Base-by-base conservation (phyloP, 2,113 vertebrate genomes). In the Pangasianodon gigas region DNA sequence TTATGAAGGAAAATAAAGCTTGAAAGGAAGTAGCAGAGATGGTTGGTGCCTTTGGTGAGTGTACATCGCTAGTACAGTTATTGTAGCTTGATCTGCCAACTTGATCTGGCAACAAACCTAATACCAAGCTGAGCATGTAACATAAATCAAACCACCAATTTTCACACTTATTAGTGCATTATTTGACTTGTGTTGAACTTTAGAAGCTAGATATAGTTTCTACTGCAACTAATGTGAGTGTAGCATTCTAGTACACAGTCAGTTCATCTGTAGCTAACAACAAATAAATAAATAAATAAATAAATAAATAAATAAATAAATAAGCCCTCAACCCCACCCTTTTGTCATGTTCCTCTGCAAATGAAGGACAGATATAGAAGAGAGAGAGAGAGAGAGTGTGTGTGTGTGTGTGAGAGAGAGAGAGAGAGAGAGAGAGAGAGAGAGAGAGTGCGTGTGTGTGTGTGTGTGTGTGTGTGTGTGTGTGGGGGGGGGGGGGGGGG, bases 391-490 rank as follows among this genome's bases (percentile, higher is more conserved):
- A 13, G 94, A 94, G 85, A 93, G 93, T 95, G 88, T 94, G 93
- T 92, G 92, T 87, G 92, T 90, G 93, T 89, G 93, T 90, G 95
- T 93, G 94, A 67, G n/a, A 24, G 41, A 77, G 41, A 71, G 60
- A 21, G 71, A 44, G 37, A 74, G 62, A 18, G 48, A 79, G 18
- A 75, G 37, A 44, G 71, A 44, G 18, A 74, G 37, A 46, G 41
- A 21, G 69, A 94, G 91, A 85, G 46, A 94, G 94, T 94, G 86
- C 94, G 93, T 95, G 90, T 94, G 93, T 92, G 93, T 87, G 92
- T 90, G 93, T 89, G 92, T 90, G 95, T 93, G 94, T 94, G 94
- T 94, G 92, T 89, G 60, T 94, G 94, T 94, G 94, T 95, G 90
- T 94, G n/a, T n/a, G n/a, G n/a, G n/a, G n/a, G n/a, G n/a, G n/a